phyloP scores from a whole-genome alignment of 2,888 invertebrate species.

The Neelides folsomi region DNA sequence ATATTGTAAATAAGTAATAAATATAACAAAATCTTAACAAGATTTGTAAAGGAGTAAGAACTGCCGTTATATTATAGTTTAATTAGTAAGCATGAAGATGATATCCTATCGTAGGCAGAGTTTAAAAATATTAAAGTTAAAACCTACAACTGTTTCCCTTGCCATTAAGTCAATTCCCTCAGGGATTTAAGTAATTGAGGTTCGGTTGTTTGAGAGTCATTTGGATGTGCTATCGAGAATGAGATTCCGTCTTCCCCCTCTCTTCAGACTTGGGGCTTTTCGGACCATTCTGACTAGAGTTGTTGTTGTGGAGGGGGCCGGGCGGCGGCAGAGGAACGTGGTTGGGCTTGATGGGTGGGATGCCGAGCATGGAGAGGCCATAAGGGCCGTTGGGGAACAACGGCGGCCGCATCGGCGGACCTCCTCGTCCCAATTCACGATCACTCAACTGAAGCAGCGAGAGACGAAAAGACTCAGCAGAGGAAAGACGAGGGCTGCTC shows the following conservation, averaged over 20 bases:
- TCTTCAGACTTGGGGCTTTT: slow-evolving; percentile 19
- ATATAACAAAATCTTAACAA: too few relatives aligned
- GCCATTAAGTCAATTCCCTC: too few relatives aligned
- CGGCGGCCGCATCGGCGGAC: slow-evolving; percentile 15
- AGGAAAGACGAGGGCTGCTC: slow-evolving; percentile 16
- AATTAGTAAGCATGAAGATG: too few relatives aligned
- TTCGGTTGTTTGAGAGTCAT: neutral
- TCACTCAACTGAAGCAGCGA: slow-evolving; percentile 28
- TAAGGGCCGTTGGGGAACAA: slow-evolving; percentile 21
- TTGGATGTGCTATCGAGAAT: slow-evolving; percentile 12
- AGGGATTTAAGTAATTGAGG: too few relatives aligned
- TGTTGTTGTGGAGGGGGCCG: slow-evolving; percentile 22
- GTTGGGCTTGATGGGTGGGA: slow-evolving; percentile 23
- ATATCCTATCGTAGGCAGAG: too few relatives aligned
- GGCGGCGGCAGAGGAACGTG: slow-evolving; percentile 14
- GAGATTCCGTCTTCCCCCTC: slow-evolving; percentile 18
- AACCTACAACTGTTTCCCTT: too few relatives aligned
- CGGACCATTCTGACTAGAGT: slow-evolving; percentile 32
- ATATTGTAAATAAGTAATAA: too few relatives aligned
- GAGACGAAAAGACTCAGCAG: slow-evolving; percentile 21
- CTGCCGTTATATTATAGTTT: too few relatives aligned
- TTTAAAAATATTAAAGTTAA: too few relatives aligned
- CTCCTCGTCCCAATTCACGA: slow-evolving; percentile 19
- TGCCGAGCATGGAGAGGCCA: neutral
- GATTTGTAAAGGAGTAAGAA: too few relatives aligned